phyloP scores from a whole-genome alignment of 2,113 vertebrate species.

The Irena cyanogastra region DNA sequence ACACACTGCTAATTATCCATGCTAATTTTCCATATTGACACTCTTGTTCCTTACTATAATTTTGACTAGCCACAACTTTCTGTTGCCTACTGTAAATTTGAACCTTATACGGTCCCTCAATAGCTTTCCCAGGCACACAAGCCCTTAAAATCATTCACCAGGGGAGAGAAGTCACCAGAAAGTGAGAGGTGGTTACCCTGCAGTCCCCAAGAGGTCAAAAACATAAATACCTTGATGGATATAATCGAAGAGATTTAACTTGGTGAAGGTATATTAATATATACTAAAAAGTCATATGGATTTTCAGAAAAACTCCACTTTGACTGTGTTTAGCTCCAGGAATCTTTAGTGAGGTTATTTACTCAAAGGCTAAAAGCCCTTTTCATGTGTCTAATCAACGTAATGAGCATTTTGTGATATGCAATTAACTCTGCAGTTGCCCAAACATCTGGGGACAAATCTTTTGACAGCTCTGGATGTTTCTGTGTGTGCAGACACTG shows the following conservation, averaged over 20 bases:
- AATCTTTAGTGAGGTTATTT: background rate
- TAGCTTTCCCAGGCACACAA: background rate
- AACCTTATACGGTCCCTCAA: background rate
- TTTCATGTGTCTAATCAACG: background rate
- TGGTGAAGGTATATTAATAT: background rate
- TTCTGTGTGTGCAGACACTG: background rate
- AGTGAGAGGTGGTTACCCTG: accelerated
- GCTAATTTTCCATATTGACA: background rate
- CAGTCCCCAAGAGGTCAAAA: background rate
- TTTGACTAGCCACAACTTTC: background rate
- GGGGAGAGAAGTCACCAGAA: background rate
- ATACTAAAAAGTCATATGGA: background rate
- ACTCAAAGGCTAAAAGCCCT: background rate
- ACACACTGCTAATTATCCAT: background rate
- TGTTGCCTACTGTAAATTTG: background rate
- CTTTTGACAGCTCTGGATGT: background rate
- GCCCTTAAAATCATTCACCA: background rate
- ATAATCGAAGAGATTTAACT: background rate
- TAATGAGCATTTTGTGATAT: background rate
- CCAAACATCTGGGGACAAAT: background rate
- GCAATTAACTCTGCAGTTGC: background rate
- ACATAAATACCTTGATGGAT: background rate
- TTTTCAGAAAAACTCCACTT: background rate
- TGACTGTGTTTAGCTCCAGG: background rate
- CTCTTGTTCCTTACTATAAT: background rate